Evolutionary conservation across 1,140 invertebrate species (phyloP).

Genomic region (Drosophila pseudoobscura): DNA sequence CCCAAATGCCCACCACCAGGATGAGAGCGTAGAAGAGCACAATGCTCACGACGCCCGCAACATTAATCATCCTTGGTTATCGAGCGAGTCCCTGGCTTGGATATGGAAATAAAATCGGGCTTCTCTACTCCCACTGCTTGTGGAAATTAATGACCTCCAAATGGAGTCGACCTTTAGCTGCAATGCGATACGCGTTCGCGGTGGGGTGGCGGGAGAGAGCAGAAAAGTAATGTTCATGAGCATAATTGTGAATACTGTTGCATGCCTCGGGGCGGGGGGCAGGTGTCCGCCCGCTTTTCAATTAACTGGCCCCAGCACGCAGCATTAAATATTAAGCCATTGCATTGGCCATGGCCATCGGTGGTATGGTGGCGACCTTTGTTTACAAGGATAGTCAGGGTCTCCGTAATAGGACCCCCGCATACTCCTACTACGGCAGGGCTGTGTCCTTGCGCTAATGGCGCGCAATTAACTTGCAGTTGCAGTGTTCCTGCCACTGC

Average conservation of each 20-base stretch:
- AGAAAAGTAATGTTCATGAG: constrained; percentile 18
- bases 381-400: constrained; percentile 36
- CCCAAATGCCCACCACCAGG: constrained; percentile 97
- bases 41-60: constrained; percentile 95
- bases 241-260: constrained; percentile 21
- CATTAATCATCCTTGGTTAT: constrained; percentile 91
- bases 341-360: constrained; percentile 35
- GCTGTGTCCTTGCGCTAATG: constrained; percentile 60
- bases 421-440: constrained; percentile 1
- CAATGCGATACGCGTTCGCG: constrained; percentile 8
- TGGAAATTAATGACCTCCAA: constrained; percentile 41
- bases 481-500: constrained; percentile 17
- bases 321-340: constrained; percentile 64
- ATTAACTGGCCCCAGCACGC: constrained; percentile 37
- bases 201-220: constrained; percentile 1
- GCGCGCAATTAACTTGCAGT: constrained; percentile 55
- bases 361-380: constrained; percentile 54
- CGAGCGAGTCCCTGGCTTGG: constrained; percentile 29
- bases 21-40: constrained; percentile 97
- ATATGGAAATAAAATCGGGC: constrained; percentile 8
- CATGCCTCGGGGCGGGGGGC: not conserved
- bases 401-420: not conserved
- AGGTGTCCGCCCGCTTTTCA: constrained; percentile 21
- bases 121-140: constrained; percentile 5
- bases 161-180: constrained; percentile 56